Percentiles rank a stretch among this genome's conserved stretches.
Conservation (phyloP, 1,140 invertebrate species). For the Zaprionus kolodkinae region DNA sequence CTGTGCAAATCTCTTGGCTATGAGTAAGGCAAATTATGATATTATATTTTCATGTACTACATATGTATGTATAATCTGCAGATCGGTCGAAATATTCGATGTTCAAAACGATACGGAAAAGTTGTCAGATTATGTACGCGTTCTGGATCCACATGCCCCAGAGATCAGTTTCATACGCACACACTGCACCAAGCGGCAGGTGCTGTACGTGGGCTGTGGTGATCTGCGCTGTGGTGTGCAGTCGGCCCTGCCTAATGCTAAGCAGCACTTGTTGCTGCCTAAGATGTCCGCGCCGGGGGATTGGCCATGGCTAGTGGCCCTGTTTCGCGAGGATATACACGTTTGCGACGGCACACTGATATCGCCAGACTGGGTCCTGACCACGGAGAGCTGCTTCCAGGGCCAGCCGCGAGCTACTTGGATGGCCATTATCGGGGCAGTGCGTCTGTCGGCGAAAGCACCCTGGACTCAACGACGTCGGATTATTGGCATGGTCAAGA, state of each 20-base stretch:
- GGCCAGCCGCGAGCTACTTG: constrained; percentile 94
- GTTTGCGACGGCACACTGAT: constrained; percentile 93
- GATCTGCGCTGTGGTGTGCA: constrained; percentile 92
- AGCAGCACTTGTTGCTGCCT: constrained; percentile 85
- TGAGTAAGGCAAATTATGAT: constrained; percentile 86
- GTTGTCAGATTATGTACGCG: constrained; percentile 89
- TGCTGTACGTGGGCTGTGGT: constrained; percentile 91
- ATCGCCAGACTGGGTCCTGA: constrained; percentile 92
- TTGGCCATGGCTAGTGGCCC: constrained; percentile 95
- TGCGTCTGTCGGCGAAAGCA: constrained; percentile 90
- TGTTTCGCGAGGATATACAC: constrained; percentile 93
- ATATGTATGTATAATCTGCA: not conserved
- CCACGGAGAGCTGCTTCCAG: constrained; percentile 95
- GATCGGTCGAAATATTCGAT: constrained; percentile 86
- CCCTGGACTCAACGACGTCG: constrained; percentile 95
- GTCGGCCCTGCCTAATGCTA: constrained; percentile 86
- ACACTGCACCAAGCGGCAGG: constrained; percentile 90
- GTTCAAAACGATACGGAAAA: constrained; percentile 85
- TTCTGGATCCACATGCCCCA: constrained; percentile 90
- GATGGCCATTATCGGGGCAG: constrained; percentile 91
- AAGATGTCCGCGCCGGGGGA: constrained; percentile 91
- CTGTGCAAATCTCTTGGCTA: constrained; percentile 91
- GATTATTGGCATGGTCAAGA: constrained; percentile 93
- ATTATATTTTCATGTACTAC: not conserved
- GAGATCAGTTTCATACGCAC: constrained; percentile 92